Base-by-base conservation (phyloP, 2,888 invertebrate genomes). In the Linyphia triangularis region DNA sequence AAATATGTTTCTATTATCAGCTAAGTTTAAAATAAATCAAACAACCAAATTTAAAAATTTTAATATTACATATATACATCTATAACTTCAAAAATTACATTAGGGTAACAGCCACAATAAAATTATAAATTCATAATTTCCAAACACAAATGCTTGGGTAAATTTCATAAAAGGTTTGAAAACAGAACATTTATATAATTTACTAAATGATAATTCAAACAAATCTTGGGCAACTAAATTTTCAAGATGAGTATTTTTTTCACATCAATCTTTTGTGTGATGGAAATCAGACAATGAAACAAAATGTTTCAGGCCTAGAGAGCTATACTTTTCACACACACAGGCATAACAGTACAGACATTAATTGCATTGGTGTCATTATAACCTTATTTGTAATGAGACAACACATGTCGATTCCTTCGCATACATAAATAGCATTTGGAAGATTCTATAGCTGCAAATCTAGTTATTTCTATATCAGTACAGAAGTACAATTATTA, bases 51-150 rank as follows among this genome's bases (percentile, higher is more conserved):
- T 81, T 81, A 81, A 81, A 81, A 81, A 81, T 81, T 81, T 81
- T 81, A 78, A 78, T 78, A 69, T 57, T 81, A 81, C 81, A 81
- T 81, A 81, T 81, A 81, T 81, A 81, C 81, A 81, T 81, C 81
- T 81, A 81, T 69, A 69, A 63, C 40, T 43, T 78, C 69, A 51
- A 69, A 81, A 69, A 81, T 81, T 81, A 81, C 81, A 69, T 69
- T 57, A 43, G 69, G 24, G 51, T 69, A 81, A 81, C 81, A 81
- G 69, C 81, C 51, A 51, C 51, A 79, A 69, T 51, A 67, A 81
- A 81, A 81, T 69, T 81, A 81, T 81, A 81, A 81, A 69, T 81
- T 69, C 57, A 77, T 22, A 69, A 67, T 30, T 24, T 37, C 70
- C 70, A 72, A 72, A 82, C 67, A 30, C 40, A 37, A 82, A 61